Percentiles rank a stretch among this genome's conserved stretches.
Conservation (phyloP, 2,113 vertebrate genomes). For the Tinamus guttatus region DNA sequence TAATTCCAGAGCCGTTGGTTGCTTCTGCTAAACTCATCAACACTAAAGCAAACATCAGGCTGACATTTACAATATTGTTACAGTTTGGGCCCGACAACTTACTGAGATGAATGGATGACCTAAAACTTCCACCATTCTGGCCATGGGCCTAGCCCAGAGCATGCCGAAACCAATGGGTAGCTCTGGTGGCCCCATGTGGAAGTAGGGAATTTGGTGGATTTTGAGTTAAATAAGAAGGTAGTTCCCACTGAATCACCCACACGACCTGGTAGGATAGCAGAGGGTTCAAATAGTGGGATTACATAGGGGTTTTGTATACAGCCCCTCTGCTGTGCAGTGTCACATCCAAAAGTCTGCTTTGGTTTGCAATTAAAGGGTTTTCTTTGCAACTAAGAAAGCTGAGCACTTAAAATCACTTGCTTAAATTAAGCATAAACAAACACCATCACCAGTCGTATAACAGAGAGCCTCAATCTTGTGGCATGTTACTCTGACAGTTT, state of each 20-base stretch:
- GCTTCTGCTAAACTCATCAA: neutral
- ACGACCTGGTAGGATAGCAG: neutral
- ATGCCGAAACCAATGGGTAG: neutral
- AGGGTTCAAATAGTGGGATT: too few species aligned
- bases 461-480: neutral
- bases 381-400: too few species aligned
- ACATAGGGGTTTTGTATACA: neutral
- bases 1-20: neutral
- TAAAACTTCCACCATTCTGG: neutral
- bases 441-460: neutral
- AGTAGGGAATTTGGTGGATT: neutral
- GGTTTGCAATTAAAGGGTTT: too few species aligned
- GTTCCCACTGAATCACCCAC: neutral
- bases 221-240: neutral
- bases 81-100: neutral
- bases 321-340: neutral
- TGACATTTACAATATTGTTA: neutral
- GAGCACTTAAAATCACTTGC: neutral
- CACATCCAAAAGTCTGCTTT: neutral
- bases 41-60: neutral
- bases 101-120: neutral
- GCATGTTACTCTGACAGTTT: neutral
- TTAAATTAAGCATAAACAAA: neutral
- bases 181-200: neutral
- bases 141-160: neutral